Evolutionary conservation across 2,113 vertebrate genomes (phyloP).

Genomic region (Charina bottae): DNA sequence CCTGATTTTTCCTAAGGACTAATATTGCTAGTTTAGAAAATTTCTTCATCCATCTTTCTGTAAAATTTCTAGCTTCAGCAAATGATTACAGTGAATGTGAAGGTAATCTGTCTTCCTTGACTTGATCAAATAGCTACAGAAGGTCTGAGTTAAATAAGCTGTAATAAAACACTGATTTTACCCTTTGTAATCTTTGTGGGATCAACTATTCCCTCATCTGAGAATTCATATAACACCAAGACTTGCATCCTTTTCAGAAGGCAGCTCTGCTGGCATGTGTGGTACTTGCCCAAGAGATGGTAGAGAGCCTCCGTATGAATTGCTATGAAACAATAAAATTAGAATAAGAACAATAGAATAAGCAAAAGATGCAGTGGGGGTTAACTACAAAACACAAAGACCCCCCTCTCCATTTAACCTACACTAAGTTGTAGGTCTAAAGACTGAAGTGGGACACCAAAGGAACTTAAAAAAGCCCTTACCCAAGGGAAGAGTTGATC

Average conservation of each 20-base stretch:
- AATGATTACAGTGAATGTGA: not conserved
- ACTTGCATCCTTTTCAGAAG: not conserved
- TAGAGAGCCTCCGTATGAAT: slow-evolving; percentile 6
- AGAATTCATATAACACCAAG: not conserved
- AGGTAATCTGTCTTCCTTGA: not conserved
- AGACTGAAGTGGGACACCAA: slow-evolving; percentile 24
- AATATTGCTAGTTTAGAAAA: slow-evolving; percentile 17
- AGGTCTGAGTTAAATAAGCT: not conserved
- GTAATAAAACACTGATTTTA: not conserved
- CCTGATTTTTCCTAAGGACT: not conserved
- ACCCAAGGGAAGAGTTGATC: slow-evolving; percentile 10
- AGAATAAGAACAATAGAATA: slow-evolving; percentile 15
- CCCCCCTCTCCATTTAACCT: not conserved
- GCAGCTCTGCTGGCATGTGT: not conserved
- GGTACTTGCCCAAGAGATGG: slow-evolving; percentile 13
- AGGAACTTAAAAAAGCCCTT: slow-evolving; percentile 15
- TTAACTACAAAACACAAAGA: slow-evolving; percentile 34
- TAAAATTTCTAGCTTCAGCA: not conserved
- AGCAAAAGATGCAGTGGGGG: slow-evolving; percentile 26
- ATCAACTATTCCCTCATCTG: not conserved
- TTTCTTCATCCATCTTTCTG: not conserved
- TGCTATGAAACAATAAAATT: slow-evolving; percentile 11
- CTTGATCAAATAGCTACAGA: not conserved
- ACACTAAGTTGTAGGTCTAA: slow-evolving; percentile 46
- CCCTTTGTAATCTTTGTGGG: too few species aligned